Evolutionary conservation across 2,797 vertebrate genomes (phyloP).

Genomic region (Atherinosoma microstoma): DNA sequence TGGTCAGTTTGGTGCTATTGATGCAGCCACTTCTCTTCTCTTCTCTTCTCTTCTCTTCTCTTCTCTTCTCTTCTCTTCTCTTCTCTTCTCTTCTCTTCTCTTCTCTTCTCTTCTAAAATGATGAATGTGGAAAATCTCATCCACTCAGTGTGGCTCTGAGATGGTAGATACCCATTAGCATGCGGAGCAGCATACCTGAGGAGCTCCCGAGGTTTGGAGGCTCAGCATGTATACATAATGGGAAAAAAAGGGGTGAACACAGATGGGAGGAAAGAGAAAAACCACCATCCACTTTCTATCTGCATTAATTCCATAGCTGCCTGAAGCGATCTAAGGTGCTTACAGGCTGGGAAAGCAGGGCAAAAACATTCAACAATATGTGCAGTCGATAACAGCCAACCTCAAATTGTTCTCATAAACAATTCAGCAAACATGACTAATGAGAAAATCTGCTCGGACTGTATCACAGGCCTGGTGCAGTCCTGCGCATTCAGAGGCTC

Average conservation of each 20-base stretch:
- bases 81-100: no score
- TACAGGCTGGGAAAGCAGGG: constrained; percentile 52
- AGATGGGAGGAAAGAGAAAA: constrained; percentile 48
- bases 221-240: constrained; percentile 51
- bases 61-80: no score
- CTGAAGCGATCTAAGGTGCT: constrained; percentile 44
- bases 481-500: constrained; percentile 61
- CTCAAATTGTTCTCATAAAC: constrained; percentile 70
- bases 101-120: constrained; percentile 14
- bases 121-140: constrained; percentile 61
- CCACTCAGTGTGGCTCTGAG: constrained; percentile 45
- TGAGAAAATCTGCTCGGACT: constrained; percentile 64
- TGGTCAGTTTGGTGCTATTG: constrained; percentile 17
- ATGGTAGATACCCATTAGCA: constrained; percentile 64
- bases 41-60: background rate
- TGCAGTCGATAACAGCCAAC: constrained; percentile 60
- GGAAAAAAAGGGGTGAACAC: constrained; percentile 34
- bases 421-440: constrained; percentile 68
- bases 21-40: constrained; percentile 38
- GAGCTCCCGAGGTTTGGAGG: constrained; percentile 51
- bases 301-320: constrained; percentile 63
- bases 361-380: constrained; percentile 50
- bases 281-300: constrained; percentile 55
- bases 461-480: constrained; percentile 47
- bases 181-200: constrained; percentile 41